These are phyloP conservation scores for Astyanax mexicanus DNA, from an alignment of 2,797 vertebrate species.

Conservation along the genomic window DNA sequence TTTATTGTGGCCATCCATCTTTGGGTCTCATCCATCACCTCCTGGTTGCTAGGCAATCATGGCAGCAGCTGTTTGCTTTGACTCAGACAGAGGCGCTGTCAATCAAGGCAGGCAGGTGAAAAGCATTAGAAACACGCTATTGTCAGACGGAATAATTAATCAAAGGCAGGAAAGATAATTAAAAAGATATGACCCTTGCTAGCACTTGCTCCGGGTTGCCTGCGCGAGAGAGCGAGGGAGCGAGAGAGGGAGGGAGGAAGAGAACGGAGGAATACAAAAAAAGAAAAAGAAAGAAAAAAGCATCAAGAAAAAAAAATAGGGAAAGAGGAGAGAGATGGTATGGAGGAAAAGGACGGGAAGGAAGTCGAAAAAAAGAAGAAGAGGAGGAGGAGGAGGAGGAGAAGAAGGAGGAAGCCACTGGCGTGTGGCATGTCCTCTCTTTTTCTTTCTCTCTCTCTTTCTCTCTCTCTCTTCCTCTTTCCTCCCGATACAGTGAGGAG, in stretches of 20 bases:
- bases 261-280: constrained; percentile 61
- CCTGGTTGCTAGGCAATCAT: constrained; percentile 99
- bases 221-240: constrained; percentile 76
- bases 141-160: constrained; percentile 99
- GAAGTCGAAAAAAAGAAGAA: neutral
- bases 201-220: constrained; percentile 94
- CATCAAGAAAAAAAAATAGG: too few relatives aligned
- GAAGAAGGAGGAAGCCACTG: constrained; percentile 56
- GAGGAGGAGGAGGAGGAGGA: constrained; percentile 55
- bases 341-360: constrained; percentile 55
- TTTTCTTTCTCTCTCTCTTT: constrained; percentile 37
- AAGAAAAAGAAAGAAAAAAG: neutral
- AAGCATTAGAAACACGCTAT: constrained; percentile 97
- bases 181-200: constrained; percentile 99
- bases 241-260: too few relatives aligned
- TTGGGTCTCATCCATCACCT: constrained; percentile 99
- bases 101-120: constrained; percentile 99
- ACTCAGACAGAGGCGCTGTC: constrained; percentile 99
- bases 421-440: constrained; percentile 53
- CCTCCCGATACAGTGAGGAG: constrained; percentile 58
- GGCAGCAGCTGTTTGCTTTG: constrained; percentile 99
- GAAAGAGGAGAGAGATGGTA: constrained; percentile 5
- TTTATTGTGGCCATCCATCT: constrained; percentile 99
- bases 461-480: constrained; percentile 33
- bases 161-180: constrained; percentile 99